These are phyloP conservation scores for Drosophila truncata DNA, from an alignment of 1,140 invertebrate genomes.

Conservation along the genomic window DNA sequence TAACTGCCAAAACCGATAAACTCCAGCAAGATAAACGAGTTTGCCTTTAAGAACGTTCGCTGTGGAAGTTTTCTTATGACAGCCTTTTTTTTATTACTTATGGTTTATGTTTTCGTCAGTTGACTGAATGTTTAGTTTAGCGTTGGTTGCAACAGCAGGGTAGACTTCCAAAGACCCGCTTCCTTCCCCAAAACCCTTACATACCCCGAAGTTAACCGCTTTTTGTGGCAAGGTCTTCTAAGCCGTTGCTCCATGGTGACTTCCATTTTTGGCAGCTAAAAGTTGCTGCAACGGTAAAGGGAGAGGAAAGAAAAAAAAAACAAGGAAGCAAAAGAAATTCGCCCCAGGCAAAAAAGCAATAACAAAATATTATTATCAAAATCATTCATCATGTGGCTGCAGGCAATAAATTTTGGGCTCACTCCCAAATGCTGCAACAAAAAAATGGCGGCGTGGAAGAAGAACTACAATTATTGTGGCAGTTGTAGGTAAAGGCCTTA, in stretches of 20 bases:
- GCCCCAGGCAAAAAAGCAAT: slow-evolving; percentile 69
- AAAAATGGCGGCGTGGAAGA: slow-evolving; percentile 36
- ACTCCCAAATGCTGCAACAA: slow-evolving; percentile 68
- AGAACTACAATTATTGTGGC: slow-evolving; percentile 42
- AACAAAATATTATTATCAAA: slow-evolving; percentile 84
- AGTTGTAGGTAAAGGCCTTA: slow-evolving; percentile 50
- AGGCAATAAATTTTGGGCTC: slow-evolving; percentile 81
- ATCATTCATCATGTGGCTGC: slow-evolving; percentile 84
- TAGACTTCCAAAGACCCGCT: slow-evolving; percentile 24
- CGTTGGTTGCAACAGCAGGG: slow-evolving; percentile 55
- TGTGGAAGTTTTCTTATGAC: slow-evolving; percentile 58
- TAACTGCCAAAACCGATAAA: slow-evolving; percentile 11
- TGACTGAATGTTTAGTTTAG: slow-evolving; percentile 64
- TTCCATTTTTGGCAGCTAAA: slow-evolving; percentile 67
- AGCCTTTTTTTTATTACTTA: slow-evolving; percentile 73
- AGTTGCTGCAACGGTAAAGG: slow-evolving; percentile 57
- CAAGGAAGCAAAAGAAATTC: slow-evolving; percentile 29
- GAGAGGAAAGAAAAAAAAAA: slow-evolving; percentile 16
- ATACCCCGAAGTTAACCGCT: slow-evolving; percentile 25
- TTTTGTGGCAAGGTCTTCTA: slow-evolving; percentile 65
- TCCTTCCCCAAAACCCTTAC: background rate
- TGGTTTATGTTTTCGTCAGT: slow-evolving; percentile 71
- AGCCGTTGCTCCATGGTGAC: slow-evolving; percentile 64
- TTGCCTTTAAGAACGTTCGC: slow-evolving; percentile 31
- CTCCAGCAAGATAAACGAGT: slow-evolving; percentile 46